Evolutionary conservation across 2,113 vertebrate genomes (phyloP).

Genomic region (Castor canadensis): DNA sequence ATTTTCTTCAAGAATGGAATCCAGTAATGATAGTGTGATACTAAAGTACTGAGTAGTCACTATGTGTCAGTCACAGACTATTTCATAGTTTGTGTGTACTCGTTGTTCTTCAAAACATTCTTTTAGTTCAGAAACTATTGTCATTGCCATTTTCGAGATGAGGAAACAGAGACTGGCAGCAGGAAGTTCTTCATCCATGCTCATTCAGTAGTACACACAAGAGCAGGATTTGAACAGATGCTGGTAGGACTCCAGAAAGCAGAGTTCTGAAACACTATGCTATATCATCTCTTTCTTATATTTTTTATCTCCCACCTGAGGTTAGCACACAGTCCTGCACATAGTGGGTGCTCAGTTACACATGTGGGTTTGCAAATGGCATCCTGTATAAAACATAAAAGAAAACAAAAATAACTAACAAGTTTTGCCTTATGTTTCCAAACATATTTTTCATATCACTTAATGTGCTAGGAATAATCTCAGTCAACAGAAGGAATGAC

Average conservation of each 20-base stretch:
- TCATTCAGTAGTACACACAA: neutral
- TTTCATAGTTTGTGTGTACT: neutral
- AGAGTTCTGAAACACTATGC: neutral
- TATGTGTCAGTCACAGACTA: neutral
- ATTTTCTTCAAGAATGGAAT: neutral
- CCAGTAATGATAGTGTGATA: neutral
- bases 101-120: neutral
- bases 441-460: neutral
- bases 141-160: neutral
- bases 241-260: fast-evolving
- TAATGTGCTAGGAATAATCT: neutral
- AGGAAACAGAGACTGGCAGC: neutral
- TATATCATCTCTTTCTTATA: fast-evolving
- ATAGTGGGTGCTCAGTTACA: neutral
- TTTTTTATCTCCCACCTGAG: neutral
- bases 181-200: neutral
- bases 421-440: neutral
- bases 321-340: neutral
- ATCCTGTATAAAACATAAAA: neutral
- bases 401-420: neutral
- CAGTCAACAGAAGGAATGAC: neutral
- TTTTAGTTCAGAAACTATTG: neutral
- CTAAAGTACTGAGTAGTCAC: neutral
- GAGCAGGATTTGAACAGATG: neutral
- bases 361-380: fast-evolving